Evolutionary conservation across 2,113 vertebrate species (phyloP).

Genomic region (Neoarius graeffei): DNA sequence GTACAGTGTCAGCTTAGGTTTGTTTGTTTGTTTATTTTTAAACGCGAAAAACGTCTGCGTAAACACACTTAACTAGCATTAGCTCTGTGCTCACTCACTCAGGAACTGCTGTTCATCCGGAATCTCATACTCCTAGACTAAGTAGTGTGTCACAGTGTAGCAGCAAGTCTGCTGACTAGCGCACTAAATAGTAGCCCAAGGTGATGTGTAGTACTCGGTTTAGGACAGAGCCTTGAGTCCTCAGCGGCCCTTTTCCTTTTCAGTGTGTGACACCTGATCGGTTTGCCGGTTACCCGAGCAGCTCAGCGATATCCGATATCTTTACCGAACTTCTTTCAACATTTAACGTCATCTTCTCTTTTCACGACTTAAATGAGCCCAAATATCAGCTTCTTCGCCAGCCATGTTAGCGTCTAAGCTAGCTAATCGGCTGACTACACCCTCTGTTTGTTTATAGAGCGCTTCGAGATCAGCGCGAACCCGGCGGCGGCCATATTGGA

Average conservation of each 20-base stretch:
- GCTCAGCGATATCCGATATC: not conserved
- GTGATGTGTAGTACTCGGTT: not conserved
- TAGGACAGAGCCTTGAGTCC: not conserved
- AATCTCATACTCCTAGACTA: not conserved
- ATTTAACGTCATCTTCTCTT: not conserved
- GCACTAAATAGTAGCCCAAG: not conserved
- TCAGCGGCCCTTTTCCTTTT: constrained; percentile 4
- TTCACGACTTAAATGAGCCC: not conserved
- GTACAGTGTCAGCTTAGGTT: not conserved
- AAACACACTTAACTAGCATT: not conserved
- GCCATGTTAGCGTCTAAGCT: not conserved
- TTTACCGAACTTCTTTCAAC: not conserved
- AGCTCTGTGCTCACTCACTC: not conserved
- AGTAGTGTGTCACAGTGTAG: not conserved
- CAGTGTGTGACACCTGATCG: constrained; percentile 29
- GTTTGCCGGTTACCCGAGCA: constrained; percentile 24
- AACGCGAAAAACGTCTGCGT: not conserved
- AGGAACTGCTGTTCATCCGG: not conserved
- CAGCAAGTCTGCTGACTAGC: too few species aligned
- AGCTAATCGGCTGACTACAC: constrained; percentile 19
- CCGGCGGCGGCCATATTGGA: too few species aligned
- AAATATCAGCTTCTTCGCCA: not conserved
- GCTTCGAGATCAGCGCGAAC: too few species aligned
- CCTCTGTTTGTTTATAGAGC: not conserved
- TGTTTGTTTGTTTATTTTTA: not conserved